These are phyloP conservation scores for Stichodactyla mertensii DNA, from an alignment of 64 coral and sea anemone genomes.

Conservation along the genomic window DNA sequence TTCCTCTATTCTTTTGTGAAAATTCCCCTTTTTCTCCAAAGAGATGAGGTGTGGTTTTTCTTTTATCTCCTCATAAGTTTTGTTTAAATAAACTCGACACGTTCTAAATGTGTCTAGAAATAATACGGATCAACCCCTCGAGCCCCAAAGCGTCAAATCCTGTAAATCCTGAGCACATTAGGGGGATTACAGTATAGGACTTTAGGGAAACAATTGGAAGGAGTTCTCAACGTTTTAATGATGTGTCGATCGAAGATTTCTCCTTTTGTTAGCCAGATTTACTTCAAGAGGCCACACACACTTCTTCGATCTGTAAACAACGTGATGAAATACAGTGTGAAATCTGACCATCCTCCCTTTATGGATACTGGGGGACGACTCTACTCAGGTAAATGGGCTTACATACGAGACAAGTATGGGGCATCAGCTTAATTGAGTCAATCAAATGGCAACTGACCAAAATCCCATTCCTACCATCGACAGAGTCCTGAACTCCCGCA, in stretches of 20 bases:
- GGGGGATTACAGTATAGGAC: conserved; percentile 14
- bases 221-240: conserved; percentile 1
- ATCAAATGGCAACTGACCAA: neutral
- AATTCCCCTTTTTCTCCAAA: conserved; percentile 16
- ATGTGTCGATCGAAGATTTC: neutral
- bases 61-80: conserved; percentile 15
- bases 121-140: conserved; percentile 8
- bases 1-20: conserved; percentile 15
- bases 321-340: neutral
- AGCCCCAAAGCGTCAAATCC: neutral
- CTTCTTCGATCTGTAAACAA: neutral
- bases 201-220: neutral
- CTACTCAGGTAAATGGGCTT: neutral
- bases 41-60: conserved; percentile 21
- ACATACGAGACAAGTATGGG: neutral
- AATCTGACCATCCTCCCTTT: neutral
- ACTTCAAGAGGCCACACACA: neutral
- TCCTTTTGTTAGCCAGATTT: conserved; percentile 18
- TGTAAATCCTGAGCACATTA: neutral
- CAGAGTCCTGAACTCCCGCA: neutral
- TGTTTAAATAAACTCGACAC: conserved; percentile 26
- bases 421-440: neutral
- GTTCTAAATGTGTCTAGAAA: conserved; percentile 5
- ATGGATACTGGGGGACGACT: neutral
- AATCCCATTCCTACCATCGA: neutral